Conservation (phyloP, 53 echinoderm and acorn worm species). For the Hippasteria phrygiana region DNA sequence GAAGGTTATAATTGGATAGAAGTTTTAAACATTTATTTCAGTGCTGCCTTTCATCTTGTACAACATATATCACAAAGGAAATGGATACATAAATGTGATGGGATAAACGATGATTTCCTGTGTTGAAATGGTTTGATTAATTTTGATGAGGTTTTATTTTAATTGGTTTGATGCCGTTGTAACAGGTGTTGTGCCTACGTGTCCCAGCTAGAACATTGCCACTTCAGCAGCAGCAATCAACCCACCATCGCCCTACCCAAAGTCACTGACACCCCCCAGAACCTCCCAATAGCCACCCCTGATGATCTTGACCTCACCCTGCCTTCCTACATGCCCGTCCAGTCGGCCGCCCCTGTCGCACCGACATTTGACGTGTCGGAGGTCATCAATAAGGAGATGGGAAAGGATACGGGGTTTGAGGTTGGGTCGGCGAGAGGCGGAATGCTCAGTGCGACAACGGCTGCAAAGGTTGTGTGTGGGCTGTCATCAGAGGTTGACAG, state of each 20-base stretch:
- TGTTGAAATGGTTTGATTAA: neutral
- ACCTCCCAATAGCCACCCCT: constrained; percentile 34
- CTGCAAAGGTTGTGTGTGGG: constrained; percentile 95
- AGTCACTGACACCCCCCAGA: constrained; percentile 68
- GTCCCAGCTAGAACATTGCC: constrained; percentile 97
- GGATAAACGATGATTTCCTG: no score
- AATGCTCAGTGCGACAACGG: constrained; percentile 83
- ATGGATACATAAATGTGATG: no score
- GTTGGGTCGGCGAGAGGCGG: constrained; percentile 93
- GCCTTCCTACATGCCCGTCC: constrained; percentile 65
- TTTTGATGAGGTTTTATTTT: neutral
- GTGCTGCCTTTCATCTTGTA: no score
- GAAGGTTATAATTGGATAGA: no score
- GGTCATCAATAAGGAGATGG: constrained; percentile 88
- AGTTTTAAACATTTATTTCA: no score
- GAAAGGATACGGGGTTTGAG: constrained; percentile 91
- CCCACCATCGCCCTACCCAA: constrained; percentile 78
- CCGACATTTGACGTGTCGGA: constrained; percentile 87
- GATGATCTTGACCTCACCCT: constrained; percentile 79
- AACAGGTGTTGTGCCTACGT: constrained; percentile 98
- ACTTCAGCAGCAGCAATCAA: constrained; percentile 90
- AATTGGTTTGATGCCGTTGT: neutral
- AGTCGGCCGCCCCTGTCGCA: constrained; percentile 33
- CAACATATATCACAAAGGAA: no score
- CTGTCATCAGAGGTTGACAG: constrained; percentile 94